A percentile compares a stretch with the other conserved stretches of the same genome.
phyloP scores from a whole-genome alignment of 64 coral and sea anemone species.

The Dendronephthya gigantea region DNA sequence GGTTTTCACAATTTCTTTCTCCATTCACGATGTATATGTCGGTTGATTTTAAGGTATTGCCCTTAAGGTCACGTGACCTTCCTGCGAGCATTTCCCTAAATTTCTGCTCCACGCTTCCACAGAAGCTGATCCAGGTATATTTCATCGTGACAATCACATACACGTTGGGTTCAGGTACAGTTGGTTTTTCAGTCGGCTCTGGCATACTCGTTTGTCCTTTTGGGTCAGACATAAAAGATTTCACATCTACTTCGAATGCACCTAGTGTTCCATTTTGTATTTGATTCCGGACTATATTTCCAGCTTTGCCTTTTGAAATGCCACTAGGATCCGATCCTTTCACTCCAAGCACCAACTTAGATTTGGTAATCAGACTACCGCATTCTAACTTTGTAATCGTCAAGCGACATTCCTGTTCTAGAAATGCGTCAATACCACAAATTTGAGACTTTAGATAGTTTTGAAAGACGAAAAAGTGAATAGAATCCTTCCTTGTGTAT shows the following conservation, averaged over 20 bases:
- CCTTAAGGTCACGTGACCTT: not conserved
- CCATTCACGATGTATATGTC: not conserved
- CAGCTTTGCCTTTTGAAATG: not conserved
- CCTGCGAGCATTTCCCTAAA: not conserved
- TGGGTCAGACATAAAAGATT: not conserved
- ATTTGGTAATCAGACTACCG: not conserved
- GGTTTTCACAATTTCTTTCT: not conserved
- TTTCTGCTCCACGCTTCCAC: not conserved
- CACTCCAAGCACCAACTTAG: not conserved
- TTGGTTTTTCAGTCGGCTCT: not conserved
- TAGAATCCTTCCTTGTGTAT: not conserved
- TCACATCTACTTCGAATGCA: not conserved
- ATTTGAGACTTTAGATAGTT: not conserved
- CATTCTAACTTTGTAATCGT: not conserved
- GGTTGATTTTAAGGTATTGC: not conserved
- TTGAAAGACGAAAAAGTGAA: not conserved
- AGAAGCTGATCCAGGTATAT: not conserved
- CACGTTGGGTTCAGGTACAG: not conserved
- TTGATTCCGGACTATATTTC: not conserved
- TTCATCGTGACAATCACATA: not conserved
- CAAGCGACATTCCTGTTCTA: not conserved
- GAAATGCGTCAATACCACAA: not conserved
- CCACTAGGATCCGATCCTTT: not conserved
- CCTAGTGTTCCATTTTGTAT: not conserved
- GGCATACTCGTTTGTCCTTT: not conserved